phyloP scores from a whole-genome alignment of 2,797 vertebrate species.

The Rhinella marina region DNA sequence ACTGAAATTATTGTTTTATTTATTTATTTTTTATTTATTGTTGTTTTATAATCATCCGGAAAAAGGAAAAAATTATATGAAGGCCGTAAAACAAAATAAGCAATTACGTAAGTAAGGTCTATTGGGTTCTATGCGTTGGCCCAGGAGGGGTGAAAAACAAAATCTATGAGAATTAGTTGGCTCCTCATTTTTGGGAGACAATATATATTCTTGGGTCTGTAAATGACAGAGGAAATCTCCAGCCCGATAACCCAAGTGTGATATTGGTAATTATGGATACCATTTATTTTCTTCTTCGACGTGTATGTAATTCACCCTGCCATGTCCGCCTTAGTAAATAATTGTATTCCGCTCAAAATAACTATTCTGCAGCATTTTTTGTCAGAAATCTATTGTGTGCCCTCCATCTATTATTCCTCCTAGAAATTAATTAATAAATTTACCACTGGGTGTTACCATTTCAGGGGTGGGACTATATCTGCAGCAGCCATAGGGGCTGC shows the following conservation, averaged over 20 bases:
- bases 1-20: neutral
- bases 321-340: too few species aligned
- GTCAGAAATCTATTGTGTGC: too few species aligned
- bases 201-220: neutral
- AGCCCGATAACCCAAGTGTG: neutral
- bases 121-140: neutral
- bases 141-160: neutral
- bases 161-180: neutral
- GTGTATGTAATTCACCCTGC: neutral
- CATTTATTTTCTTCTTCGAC: neutral
- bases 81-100: neutral
- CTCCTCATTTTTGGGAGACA: neutral
- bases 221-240: neutral
- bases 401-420: too few species aligned
- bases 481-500: too few species aligned
- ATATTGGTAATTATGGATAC: neutral
- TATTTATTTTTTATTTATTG: too few species aligned
- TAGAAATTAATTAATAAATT: too few species aligned
- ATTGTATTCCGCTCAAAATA: too few species aligned
- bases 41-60: neutral
- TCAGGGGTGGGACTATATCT: too few species aligned
- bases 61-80: neutral
- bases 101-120: neutral
- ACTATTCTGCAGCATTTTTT: too few species aligned
- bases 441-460: too few species aligned